Base-by-base conservation (phyloP, 37 sponge, comb jelly and placozoan genomes). In the Mnemiopsis leidyi region DNA sequence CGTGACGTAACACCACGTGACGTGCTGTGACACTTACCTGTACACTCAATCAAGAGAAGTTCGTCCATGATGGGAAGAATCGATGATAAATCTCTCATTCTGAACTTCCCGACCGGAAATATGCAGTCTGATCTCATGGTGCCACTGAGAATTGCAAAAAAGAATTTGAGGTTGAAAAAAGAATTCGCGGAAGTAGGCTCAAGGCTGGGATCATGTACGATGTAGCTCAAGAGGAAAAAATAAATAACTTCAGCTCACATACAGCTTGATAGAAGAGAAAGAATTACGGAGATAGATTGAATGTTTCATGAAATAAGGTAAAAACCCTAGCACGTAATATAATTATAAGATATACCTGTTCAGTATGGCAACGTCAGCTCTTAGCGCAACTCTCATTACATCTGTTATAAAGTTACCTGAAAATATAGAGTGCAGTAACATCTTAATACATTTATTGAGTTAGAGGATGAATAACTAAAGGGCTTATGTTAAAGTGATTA, bases 341-440 rank as follows among this genome's bases (percentile, higher is more conserved):
- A 7, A n/a, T 7, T n/a, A 73, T 7, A 73, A 7, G 7, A 7
- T 7, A 21, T 31, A 79, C 90, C 90, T 39, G 69, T 96, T 96
- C 18, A 96, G 36, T 2, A 96, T 94, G 32, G 95, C 96, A 0
- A 93, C 76, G 32, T 96, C 96, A n/a, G 95, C 95, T 23, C 93
- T 31, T 21, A 95, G 93, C n/a, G 92, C 69, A 67, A n/a, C 82
- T 28, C 95, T 48, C 95, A 95, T 94, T 21, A 96, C 93, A 76
- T 96, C 96, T 1, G 95, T 82, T 0, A 96, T 94, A 39, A 96
- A 85, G 34, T 96, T 96, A 25, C 95, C 96, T 32, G 75, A n/a
- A n/a, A n/a, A n/a, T n/a, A n/a, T n/a, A n/a, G n/a, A n/a, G n/a
- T n/a, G n/a, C n/a, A n/a, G n/a, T n/a, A n/a, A n/a, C n/a, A n/a